phyloP scores from a whole-genome alignment of 1,140 invertebrate genomes.

The Acromyrmex heyeri region DNA sequence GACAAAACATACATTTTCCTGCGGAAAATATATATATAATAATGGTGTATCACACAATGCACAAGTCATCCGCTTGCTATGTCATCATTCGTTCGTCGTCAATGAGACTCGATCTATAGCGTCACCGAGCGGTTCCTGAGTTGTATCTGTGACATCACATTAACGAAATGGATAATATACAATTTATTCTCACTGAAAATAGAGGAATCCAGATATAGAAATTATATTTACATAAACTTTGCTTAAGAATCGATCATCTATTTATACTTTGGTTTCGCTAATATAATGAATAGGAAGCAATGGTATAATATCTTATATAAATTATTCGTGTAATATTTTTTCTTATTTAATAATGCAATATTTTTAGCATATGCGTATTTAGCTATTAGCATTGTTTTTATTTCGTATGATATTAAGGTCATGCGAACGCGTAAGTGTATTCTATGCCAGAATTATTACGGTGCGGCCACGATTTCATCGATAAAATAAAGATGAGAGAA shows the following conservation, averaged over 20 bases:
- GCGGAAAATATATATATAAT: not conserved
- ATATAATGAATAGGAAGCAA: not conserved
- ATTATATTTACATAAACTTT: not conserved
- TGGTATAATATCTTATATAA: slow-evolving; percentile 5
- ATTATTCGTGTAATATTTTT: not conserved
- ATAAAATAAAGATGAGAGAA: slow-evolving; percentile 19
- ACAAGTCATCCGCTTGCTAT: not conserved
- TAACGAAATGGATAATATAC: not conserved
- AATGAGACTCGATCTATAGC: not conserved
- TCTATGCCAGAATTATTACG: slow-evolving; percentile 13
- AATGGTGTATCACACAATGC: not conserved
- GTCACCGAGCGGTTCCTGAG: not conserved
- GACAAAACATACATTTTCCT: not conserved
- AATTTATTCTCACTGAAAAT: not conserved
- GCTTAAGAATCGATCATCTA: not conserved
- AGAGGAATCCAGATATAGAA: not conserved
- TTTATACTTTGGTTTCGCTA: not conserved
- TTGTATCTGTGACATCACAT: not conserved
- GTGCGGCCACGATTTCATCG: not conserved
- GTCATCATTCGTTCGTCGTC: not conserved
- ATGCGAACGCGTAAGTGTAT: not conserved
- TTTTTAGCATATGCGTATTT: slow-evolving; percentile 2
- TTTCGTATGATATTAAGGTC: slow-evolving; percentile 44
- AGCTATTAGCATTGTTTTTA: not conserved
- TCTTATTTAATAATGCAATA: not conserved